Percentiles rank a stretch among this genome's conserved stretches.
Conservation (phyloP, 2,888 invertebrate genomes). For the Acleris cristana region DNA sequence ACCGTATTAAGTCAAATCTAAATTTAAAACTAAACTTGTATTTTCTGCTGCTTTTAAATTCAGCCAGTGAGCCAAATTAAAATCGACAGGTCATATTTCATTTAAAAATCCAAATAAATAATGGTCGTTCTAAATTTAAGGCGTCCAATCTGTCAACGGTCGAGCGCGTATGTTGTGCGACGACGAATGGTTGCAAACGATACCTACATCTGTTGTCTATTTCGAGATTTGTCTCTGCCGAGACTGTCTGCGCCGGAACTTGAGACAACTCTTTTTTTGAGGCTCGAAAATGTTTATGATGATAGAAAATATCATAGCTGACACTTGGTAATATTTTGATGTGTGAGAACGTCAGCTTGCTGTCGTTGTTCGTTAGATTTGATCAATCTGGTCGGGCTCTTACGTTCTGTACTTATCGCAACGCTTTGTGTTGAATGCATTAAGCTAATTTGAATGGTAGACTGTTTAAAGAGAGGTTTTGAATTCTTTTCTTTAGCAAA, state of each 20-base stretch:
- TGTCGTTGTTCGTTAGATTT: conserved; percentile 1
- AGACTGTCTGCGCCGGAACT: conserved; percentile 75
- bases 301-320: conserved; percentile 52
- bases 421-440: conserved; percentile 78
- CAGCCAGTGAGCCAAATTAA: conserved; percentile 45
- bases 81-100: conserved; percentile 75
- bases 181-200: conserved; percentile 79
- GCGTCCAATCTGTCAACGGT: conserved; percentile 81
- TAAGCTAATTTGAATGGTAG: conserved; percentile 83
- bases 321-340: conserved; percentile 22
- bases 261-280: conserved; percentile 65
- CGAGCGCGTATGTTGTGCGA: conserved; percentile 78
- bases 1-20: conserved; percentile 10
- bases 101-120: conserved; percentile 74
- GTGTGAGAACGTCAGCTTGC: conserved; percentile 7
- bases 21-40: conserved; percentile 15
- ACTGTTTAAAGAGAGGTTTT: conserved; percentile 77
- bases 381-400: conserved; percentile 52
- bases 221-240: conserved; percentile 75
- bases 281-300: conserved; percentile 48
- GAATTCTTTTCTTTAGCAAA: conserved; percentile 76
- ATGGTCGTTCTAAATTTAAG: conserved; percentile 77
- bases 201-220: conserved; percentile 79
- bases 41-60: conserved; percentile 6
- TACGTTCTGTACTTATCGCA: conserved; percentile 71